phyloP scores from a whole-genome alignment of 2,888 invertebrate genomes.

The Drosophila demipolita region DNA sequence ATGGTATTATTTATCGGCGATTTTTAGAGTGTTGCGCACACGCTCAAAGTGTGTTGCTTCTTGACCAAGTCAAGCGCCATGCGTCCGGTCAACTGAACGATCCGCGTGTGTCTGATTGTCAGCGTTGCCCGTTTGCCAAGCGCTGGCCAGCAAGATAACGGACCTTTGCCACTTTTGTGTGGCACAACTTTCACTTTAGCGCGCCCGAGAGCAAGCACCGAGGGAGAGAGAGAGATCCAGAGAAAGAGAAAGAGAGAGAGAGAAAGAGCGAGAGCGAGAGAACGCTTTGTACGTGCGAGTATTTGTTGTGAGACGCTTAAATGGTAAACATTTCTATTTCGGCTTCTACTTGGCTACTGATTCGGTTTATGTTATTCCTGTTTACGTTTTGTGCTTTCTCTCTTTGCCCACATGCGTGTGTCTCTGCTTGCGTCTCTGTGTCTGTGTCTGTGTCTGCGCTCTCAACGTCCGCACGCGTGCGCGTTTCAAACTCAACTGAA shows the following conservation, averaged over 20 bases:
- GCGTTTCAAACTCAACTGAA: conserved; percentile 76
- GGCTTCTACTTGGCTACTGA: conserved; percentile 65
- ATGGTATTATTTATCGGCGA: conserved; percentile 36
- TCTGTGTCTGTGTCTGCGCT: conserved; percentile 28
- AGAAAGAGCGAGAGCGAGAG: conserved; percentile 18
- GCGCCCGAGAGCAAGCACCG: conserved; percentile 38
- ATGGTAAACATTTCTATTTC: conserved; percentile 79
- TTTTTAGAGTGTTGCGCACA: conserved; percentile 40
- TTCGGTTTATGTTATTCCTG: conserved; percentile 55
- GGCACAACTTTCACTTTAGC: conserved; percentile 84
- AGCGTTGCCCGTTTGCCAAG: conserved; percentile 59
- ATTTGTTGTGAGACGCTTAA: conserved; percentile 68
- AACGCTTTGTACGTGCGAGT: conserved; percentile 66
- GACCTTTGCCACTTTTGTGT: conserved; percentile 82
- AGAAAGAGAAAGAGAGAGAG: background rate
- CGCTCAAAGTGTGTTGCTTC: conserved; percentile 39
- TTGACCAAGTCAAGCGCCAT: conserved; percentile 56
- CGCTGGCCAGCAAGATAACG: conserved; percentile 82
- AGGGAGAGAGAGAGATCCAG: conserved; percentile 3
- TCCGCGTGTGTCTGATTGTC: conserved; percentile 79
- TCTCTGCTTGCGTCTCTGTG: conserved; percentile 10
- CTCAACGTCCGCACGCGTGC: conserved; percentile 69
- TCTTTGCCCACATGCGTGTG: conserved; percentile 24
- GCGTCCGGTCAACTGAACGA: conserved; percentile 83
- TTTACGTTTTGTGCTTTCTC: conserved; percentile 63